Evolutionary conservation across 2,113 vertebrate species (phyloP).

Genomic region (Urocolius indicus): DNA sequence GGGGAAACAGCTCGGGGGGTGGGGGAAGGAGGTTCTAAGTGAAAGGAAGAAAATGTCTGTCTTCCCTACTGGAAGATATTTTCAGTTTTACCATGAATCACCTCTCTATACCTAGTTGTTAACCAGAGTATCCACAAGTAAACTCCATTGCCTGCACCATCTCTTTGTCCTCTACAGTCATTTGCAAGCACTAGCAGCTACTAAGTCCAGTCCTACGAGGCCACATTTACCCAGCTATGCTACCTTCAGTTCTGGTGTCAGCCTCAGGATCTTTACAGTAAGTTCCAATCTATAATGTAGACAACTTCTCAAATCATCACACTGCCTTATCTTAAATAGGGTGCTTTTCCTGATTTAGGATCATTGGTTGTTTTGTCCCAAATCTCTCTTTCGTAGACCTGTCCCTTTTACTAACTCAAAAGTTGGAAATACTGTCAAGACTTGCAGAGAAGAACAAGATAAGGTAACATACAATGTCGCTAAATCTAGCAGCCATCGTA

Average conservation of each 20-base stretch:
- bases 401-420: constrained; percentile 5
- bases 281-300: fast-evolving
- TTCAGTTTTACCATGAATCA: neutral
- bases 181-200: neutral
- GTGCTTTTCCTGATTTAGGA: neutral
- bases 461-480: neutral
- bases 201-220: neutral
- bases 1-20: neutral
- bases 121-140: neutral
- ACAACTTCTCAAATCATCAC: neutral
- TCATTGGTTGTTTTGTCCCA: neutral
- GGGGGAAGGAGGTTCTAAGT: neutral
- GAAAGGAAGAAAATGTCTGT: neutral
- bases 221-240: neutral
- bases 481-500: neutral
- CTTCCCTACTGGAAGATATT: neutral
- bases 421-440: constrained; percentile 30
- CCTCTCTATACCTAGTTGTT: neutral
- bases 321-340: neutral
- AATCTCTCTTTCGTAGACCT: constrained; percentile 37
- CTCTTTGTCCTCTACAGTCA: neutral
- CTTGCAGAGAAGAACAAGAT: neutral
- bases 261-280: neutral
- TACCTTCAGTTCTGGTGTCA: neutral
- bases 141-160: neutral